Evolutionary conservation across 2,797 vertebrate genomes (phyloP), one percentile per base, ranked within the genome.

Genomic region (Calcarius lapponicus): DNA sequence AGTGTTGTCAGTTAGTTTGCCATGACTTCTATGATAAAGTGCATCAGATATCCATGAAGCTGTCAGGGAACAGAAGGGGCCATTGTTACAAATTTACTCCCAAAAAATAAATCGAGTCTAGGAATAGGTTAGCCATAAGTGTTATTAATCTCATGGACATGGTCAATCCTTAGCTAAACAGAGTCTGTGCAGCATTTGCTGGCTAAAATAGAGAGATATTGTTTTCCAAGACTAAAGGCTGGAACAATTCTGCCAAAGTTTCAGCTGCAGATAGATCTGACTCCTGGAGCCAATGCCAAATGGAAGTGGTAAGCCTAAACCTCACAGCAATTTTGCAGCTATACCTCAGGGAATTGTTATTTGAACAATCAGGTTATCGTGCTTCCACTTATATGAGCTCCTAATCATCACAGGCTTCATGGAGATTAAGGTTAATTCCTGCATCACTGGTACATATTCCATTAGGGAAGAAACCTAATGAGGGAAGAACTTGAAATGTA

Each of bases 401-500:
- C 90, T 80, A 91, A 91, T 88, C 66, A 93, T 34, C 80, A 81
- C 34, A 69, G 54, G 56, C 76, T 92, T 94, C 76, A 45, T 25
- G 34, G 82, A 92, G 93, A 91, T 93, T 87, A 93, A 85, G 60
- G 74, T 80, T 91, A 95, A 88, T 91, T 95, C 76, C 90, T 92
- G 82, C 76, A 94, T 66, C 79, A 57, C 67, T 92, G 71, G 50
- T 67, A 87, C 75, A 80, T 73, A 60, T 50, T 89, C 57, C 80
- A 87, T 80, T 90, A 95, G 80, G 25, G 28, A 85, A 95, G 84
- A 82, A 93, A 88, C 24, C 74, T 85, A 95, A 95, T 80, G 85
- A 95, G 61, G 82, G 48, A 90, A 89, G 57, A 92, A 92, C 80
- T 91, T 92, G 60, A 93, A 91, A 88, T 2, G 0, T 60, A 0